Evolutionary conservation across 1,140 invertebrate genomes (phyloP).

Genomic region (Dinothrombium tinctorium): DNA sequence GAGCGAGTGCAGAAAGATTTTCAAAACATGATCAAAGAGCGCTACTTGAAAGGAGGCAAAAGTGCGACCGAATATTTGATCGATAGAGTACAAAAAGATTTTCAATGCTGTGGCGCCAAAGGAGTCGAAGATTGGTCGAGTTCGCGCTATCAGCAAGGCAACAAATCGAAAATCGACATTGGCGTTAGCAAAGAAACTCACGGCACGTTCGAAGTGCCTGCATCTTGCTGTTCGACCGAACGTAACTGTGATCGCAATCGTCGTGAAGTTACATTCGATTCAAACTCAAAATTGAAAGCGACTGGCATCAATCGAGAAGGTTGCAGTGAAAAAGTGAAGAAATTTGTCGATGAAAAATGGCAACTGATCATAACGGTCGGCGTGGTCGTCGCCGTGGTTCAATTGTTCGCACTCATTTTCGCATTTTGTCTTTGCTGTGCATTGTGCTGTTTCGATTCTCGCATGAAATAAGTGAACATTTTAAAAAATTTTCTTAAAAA

Average conservation of each 20-base stretch:
- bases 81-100: slow-evolving; percentile 10
- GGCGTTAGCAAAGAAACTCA: background rate
- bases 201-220: slow-evolving; percentile 5
- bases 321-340: slow-evolving; percentile 7
- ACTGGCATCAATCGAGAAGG: slow-evolving; percentile 5
- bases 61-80: slow-evolving; percentile 7
- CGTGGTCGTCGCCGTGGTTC: slow-evolving; percentile 7
- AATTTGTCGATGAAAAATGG: slow-evolving; percentile 9
- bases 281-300: background rate
- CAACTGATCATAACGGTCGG: slow-evolving; percentile 5
- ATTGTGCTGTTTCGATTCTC: no score
- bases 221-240: slow-evolving; percentile 7
- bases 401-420: slow-evolving; percentile 10
- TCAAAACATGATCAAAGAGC: slow-evolving; percentile 36
- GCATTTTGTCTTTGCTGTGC: slow-evolving; percentile 11
- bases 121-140: slow-evolving; percentile 15
- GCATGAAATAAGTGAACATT: no score
- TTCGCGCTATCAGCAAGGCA: background rate
- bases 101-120: slow-evolving; percentile 17
- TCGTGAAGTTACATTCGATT: background rate
- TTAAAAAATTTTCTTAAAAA: no score
- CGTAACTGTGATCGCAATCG: background rate
- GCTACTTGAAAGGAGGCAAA: slow-evolving; percentile 30
- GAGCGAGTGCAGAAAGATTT: slow-evolving; percentile 33
- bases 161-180: background rate